Percentiles rank a stretch among this genome's conserved stretches.
These are phyloP conservation scores for Tonatia bakeri DNA, from an alignment of 2,113 vertebrate species.

Conservation along the genomic window DNA sequence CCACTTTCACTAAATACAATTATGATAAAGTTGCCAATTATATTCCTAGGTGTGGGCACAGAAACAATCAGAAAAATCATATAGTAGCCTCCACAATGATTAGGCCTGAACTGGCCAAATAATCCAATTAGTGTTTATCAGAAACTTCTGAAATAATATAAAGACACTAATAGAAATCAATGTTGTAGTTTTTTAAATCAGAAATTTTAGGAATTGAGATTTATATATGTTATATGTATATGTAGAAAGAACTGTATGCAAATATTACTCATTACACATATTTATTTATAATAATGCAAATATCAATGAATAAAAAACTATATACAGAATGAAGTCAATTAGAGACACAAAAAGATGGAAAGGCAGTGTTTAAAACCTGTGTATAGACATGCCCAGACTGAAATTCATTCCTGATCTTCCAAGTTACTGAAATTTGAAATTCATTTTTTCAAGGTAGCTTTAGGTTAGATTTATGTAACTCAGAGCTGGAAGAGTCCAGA, in stretches of 20 bases:
- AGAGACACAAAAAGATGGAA: background rate
- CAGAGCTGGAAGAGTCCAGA: background rate
- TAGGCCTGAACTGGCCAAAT: background rate
- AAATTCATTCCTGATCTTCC: background rate
- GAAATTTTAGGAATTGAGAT: background rate
- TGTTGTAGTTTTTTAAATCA: background rate
- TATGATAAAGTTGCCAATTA: background rate
- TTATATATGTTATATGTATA: no score
- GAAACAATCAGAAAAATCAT: background rate
- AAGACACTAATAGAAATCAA: background rate
- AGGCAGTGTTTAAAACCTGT: background rate
- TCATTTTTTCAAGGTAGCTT: background rate
- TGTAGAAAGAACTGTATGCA: background rate
- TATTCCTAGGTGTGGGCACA: background rate
- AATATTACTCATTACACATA: background rate
- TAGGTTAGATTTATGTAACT: background rate
- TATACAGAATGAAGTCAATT: background rate
- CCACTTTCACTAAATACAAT: background rate
- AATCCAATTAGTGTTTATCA: background rate
- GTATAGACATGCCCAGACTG: background rate
- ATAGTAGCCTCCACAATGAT: background rate
- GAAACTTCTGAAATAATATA: background rate
- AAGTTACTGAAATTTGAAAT: background rate
- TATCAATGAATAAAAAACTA: background rate
- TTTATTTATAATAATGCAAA: background rate